Conservation (phyloP, 2,113 vertebrate genomes). For the Hipposideros armiger region DNA sequence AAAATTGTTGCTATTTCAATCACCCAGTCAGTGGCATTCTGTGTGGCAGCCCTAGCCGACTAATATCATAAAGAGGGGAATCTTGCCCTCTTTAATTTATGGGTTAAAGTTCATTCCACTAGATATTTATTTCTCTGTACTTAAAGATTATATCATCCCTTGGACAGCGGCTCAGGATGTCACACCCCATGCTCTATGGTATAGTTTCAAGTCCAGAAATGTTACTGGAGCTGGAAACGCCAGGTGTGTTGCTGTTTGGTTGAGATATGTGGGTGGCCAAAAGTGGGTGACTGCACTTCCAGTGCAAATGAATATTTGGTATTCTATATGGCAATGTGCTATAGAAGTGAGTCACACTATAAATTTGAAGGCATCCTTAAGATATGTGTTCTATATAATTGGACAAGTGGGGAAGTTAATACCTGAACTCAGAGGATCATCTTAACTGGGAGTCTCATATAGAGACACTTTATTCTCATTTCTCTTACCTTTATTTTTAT, state of each 20-base stretch:
- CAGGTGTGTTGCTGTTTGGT: background rate
- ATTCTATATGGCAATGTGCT: background rate
- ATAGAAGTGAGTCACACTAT: background rate
- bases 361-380: background rate
- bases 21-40: background rate
- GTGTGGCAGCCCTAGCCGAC: background rate
- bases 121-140: too few relatives aligned
- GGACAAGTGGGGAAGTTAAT: background rate
- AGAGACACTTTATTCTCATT: background rate
- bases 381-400: background rate
- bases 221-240: background rate
- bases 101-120: background rate
- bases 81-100: background rate
- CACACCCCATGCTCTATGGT: background rate
- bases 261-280: background rate
- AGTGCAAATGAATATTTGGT: background rate
- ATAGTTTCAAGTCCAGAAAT: conserved; percentile 22
- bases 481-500: background rate
- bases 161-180: background rate
- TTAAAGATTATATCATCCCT: background rate
- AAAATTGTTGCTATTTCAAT: background rate
- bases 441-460: background rate
- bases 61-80: background rate
- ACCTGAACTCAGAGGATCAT: background rate
- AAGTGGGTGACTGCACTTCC: background rate